Percentiles rank a stretch among this genome's conserved stretches.
phyloP scores from a whole-genome alignment of 2,888 invertebrate genomes.

The Lumbricus terrestris region DNA sequence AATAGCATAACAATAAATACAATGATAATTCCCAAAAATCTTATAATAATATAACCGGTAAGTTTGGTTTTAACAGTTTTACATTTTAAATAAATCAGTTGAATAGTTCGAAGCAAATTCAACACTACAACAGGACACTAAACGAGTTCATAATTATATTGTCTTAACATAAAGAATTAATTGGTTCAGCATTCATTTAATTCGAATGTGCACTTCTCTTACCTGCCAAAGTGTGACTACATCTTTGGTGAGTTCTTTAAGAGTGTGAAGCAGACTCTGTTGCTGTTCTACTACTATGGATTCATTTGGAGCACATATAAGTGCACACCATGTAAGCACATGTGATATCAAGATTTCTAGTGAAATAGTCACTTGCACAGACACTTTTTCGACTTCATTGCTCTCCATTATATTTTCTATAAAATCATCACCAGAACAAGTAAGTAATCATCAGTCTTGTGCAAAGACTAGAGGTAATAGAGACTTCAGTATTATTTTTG shows the following conservation, averaged over 20 bases:
- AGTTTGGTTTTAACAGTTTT: too few species aligned
- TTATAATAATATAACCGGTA: too few species aligned
- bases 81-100: too few species aligned
- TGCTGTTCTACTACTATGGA: neutral
- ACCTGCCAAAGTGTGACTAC: slow-evolving; percentile 11
- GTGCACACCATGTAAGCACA: neutral
- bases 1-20: too few species aligned
- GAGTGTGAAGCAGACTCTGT: neutral
- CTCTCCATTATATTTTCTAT: neutral
- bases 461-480: too few species aligned
- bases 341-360: neutral
- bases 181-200: neutral
- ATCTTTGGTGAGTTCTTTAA: neutral
- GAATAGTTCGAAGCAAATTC: neutral
- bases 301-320: neutral
- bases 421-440: neutral
- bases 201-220: neutral
- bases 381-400: neutral
- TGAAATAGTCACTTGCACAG: slow-evolving; percentile 12
- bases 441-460: neutral
- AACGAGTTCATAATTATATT: neutral
- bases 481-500: too few species aligned
- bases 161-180: neutral
- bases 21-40: too few species aligned
- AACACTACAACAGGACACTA: neutral